Base-by-base conservation (phyloP, 2,888 invertebrate genomes). In the Lutraria lutraria region DNA sequence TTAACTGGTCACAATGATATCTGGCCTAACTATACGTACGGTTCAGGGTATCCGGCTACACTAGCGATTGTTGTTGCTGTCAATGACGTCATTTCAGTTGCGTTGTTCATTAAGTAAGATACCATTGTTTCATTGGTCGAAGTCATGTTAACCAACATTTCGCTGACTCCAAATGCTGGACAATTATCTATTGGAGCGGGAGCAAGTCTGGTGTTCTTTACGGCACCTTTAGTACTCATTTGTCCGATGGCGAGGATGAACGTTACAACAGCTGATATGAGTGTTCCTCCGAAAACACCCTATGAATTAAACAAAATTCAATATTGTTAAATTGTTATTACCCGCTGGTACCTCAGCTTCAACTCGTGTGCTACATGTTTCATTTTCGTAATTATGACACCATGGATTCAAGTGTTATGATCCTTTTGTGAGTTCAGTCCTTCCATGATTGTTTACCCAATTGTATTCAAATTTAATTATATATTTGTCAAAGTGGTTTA, bases 201-300 rank as follows among this genome's bases (percentile, higher is more conserved):
- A 0, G 93, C 90, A n/a, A 93, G 88, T 60, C 72, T 90, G 12
- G 90, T 89, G 52, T 93, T 87, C 53, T 89, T 92, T 13, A 91
- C 89, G 0, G 91, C 52, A 25, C 91, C 91, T 54, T 85, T 80
- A 0, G 93, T 93, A 15, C 83, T 85, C 76, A 89, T 92, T 86
- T 91, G 92, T 2, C 93, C 93, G 8, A 90, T 82, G 2, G 86
- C 84, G 25, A 93, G 86, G 80, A 88, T 85, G n/a, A 90, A 90
- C 16, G 92, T 89, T 6, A 90, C 63, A 3, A 87, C 76, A 8
- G 87, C 87, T 15, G 92, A 90, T 43, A 90, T 10, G 13, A 92
- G 34, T n/a, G 87, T 86, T 25, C 93, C 91, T 21, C 87, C 81
- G 4, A 93, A 85, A 15, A 89, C 93, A 31, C 93, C 93, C 93